A percentile compares a stretch with the other conserved stretches of the same genome.
Conservation (phyloP, 2,888 invertebrate species). For the Aromia moschata region DNA sequence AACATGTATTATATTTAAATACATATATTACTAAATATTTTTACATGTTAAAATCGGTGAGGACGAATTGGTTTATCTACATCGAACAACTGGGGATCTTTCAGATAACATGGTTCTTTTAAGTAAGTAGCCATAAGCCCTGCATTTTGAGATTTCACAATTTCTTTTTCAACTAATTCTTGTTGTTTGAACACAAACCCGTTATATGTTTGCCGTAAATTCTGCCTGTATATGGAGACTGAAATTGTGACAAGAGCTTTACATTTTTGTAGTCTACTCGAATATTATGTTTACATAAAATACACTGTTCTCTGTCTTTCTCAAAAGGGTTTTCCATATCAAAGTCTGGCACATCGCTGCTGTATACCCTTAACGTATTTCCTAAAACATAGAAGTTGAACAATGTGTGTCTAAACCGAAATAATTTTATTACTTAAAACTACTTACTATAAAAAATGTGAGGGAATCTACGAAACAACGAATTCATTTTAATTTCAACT, state of each 20-base stretch:
- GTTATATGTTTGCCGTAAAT: slow-evolving; percentile 94
- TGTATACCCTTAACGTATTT: slow-evolving; percentile 12
- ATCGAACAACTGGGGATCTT: slow-evolving; percentile 92
- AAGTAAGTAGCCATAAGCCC: slow-evolving; percentile 86
- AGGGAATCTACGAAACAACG: not conserved
- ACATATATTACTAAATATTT: no score
- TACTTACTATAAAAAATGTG: not conserved
- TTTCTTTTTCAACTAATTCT: slow-evolving; percentile 75
- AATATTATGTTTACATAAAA: slow-evolving; percentile 86
- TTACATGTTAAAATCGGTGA: slow-evolving; percentile 81
- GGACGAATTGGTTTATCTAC: slow-evolving; percentile 83
- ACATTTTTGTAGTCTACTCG: slow-evolving; percentile 91
- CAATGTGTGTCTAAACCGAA: not conserved
- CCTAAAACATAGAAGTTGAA: no score
- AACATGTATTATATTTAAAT: no score
- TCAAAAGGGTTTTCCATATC: slow-evolving; percentile 83
- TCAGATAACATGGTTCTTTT: slow-evolving; percentile 81
- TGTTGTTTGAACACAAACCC: slow-evolving; percentile 90
- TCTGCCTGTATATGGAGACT: slow-evolving; percentile 93
- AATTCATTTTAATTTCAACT: slow-evolving; percentile 18
- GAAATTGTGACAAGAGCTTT: slow-evolving; percentile 91
- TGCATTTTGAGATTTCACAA: slow-evolving; percentile 77
- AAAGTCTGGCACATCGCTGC: slow-evolving; percentile 63
- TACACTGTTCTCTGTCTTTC: slow-evolving; percentile 76
- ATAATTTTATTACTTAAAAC: not conserved